phyloP scores from a whole-genome alignment of 2,888 invertebrate genomes.

The Argynnis bischoffii region DNA sequence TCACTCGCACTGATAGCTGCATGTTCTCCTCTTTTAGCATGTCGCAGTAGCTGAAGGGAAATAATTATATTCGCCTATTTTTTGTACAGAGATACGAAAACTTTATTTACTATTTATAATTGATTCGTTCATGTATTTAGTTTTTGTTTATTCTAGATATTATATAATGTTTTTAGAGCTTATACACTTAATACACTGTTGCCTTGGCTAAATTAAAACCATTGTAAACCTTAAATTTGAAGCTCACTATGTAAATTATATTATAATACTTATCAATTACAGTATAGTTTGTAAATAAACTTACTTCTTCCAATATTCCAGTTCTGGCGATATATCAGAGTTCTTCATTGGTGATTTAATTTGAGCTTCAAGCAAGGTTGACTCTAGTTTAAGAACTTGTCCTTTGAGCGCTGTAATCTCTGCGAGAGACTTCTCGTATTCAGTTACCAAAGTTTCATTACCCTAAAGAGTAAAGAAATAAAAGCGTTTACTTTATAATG shows the following conservation, averaged over 20 bases:
- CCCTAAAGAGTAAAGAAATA: conserved; percentile 58
- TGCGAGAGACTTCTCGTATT: conserved; percentile 79
- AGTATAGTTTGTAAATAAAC: background rate
- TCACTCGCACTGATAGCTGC: conserved; percentile 67
- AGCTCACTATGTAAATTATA: too few species aligned
- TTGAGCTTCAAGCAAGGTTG: conserved; percentile 69
- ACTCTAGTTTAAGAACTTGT: conserved; percentile 73
- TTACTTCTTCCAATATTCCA: conserved; percentile 74
- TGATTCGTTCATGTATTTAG: too few species aligned
- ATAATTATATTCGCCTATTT: background rate
- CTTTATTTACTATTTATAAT: too few species aligned
- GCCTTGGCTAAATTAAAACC: background rate
- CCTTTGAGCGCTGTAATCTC: conserved; percentile 80
- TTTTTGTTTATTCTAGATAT: too few species aligned
- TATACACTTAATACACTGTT: too few species aligned
- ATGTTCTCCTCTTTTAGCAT: conserved; percentile 84
- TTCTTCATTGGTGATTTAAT: conserved; percentile 59
- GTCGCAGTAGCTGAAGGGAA: conserved; percentile 77
- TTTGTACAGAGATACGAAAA: background rate
- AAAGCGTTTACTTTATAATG: background rate
- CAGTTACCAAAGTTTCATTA: conserved; percentile 75
- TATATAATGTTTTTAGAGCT: too few species aligned
- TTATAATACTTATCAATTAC: background rate
- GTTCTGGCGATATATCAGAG: conserved; percentile 57
- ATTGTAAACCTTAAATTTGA: background rate